phyloP scores from a whole-genome alignment of 2,113 vertebrate genomes.

The Zapus hudsonius region DNA sequence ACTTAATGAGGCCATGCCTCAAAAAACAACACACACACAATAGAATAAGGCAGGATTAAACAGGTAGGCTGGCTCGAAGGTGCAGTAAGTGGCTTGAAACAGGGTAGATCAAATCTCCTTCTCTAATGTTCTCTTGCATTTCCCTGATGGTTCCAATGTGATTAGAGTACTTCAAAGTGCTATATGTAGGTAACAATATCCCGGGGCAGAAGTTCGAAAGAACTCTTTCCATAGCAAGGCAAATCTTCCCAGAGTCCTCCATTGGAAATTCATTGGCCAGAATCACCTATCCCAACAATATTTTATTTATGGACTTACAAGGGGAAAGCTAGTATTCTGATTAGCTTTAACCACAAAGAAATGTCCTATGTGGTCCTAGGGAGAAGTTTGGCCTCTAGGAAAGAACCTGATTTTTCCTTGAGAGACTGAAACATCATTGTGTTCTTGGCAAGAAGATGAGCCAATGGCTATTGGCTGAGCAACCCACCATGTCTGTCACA shows the following conservation, averaged over 20 bases:
- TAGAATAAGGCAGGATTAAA: neutral
- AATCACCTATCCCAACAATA: neutral
- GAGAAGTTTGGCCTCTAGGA: neutral
- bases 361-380: neutral
- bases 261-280: neutral
- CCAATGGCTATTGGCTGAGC: neutral
- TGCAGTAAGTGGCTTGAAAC: neutral
- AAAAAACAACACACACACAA: neutral
- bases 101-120: neutral
- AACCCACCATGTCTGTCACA: neutral
- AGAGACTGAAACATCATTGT: neutral
- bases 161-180: neutral
- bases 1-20: neutral
- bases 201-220: neutral
- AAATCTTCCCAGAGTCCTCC: neutral
- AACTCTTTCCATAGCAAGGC: neutral
- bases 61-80: neutral
- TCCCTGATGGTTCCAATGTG: neutral
- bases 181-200: neutral
- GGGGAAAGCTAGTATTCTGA: neutral
- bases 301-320: constrained; percentile 20
- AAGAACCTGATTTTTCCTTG: constrained; percentile 16
- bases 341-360: neutral
- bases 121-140: neutral
- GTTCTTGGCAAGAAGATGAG: constrained; percentile 8